Conservation (phyloP, 2,888 invertebrate genomes). For the Drosophila mayaguana region DNA sequence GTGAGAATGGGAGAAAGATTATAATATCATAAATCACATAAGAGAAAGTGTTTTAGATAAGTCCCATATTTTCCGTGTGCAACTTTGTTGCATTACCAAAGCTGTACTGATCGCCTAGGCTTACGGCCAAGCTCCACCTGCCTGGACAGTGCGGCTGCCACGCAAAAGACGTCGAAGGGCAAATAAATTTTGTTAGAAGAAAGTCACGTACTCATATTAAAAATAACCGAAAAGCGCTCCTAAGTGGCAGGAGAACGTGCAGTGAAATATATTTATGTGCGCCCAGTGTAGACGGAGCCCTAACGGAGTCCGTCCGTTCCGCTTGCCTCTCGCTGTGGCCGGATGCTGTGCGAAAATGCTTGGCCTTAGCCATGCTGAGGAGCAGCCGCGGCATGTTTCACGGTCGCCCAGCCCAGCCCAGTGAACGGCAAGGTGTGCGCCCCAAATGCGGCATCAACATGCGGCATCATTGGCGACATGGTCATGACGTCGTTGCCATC, state of each 20-base stretch:
- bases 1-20: background rate
- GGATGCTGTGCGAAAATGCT: constrained; percentile 9
- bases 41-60: background rate
- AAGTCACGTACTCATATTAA: constrained; percentile 77
- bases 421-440: constrained; percentile 20
- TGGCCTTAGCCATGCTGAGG: constrained; percentile 38
- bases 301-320: no score
- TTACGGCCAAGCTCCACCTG: background rate
- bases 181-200: constrained; percentile 53
- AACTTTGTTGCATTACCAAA: background rate
- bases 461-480: constrained; percentile 39
- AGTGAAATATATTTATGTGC: constrained; percentile 68
- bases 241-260: constrained; percentile 78
- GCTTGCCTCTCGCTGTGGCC: background rate
- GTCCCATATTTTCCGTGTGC: background rate
- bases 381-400: constrained; percentile 48
- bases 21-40: background rate
- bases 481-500: constrained; percentile 53
- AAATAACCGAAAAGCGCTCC: constrained; percentile 75
- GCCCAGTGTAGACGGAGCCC: background rate
- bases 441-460: constrained; percentile 9
- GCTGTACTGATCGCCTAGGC: background rate
- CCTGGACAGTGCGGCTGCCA: background rate
- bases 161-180: constrained; percentile 24
- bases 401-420: constrained; percentile 21